Evolutionary conservation across 2,113 vertebrate species (phyloP).

Genomic region (Leucosticte australis): DNA sequence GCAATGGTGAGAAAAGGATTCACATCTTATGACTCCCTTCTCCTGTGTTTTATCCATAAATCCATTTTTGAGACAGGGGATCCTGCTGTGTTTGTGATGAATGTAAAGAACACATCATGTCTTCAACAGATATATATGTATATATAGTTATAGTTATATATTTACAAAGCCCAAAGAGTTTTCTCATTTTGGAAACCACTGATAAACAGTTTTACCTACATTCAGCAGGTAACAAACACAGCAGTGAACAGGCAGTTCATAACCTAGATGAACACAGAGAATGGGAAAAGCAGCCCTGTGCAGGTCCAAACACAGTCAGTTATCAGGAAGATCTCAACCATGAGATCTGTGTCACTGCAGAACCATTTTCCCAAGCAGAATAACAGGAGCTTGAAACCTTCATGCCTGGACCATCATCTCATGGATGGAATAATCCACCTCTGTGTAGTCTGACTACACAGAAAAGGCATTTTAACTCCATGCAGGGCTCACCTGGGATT

Average conservation of each 20-base stretch:
- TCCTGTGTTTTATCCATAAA: neutral
- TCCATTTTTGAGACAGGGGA: neutral
- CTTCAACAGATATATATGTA: neutral
- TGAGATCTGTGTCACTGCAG: neutral
- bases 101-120: neutral
- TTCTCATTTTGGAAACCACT: neutral
- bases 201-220: neutral
- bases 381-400: neutral
- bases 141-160: neutral
- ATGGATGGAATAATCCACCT: neutral
- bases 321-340: conserved; percentile 9
- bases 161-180: neutral
- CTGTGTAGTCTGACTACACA: neutral
- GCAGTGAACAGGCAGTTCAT: neutral
- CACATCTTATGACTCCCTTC: neutral
- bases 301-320: neutral
- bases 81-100: neutral
- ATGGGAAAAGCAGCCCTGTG: neutral
- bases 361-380: conserved; percentile 3
- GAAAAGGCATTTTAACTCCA: neutral
- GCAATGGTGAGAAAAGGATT: neutral
- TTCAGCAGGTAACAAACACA: neutral
- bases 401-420: neutral
- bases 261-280: neutral
- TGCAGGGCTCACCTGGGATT: neutral